phyloP scores from a whole-genome alignment of 2,797 vertebrate species.

The Echiichthys vipera region DNA sequence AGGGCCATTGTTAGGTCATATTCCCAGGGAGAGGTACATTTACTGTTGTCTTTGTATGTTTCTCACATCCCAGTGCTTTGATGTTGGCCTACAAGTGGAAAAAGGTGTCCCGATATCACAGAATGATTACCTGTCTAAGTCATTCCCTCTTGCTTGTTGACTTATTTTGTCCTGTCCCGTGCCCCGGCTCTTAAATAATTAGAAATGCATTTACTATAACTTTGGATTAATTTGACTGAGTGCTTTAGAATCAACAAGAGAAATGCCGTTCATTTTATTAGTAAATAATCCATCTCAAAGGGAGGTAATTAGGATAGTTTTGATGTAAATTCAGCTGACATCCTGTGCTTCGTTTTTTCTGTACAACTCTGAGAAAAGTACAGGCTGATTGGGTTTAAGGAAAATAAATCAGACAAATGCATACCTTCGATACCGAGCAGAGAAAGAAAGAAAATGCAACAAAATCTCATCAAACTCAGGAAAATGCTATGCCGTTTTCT shows the following conservation, averaged over 20 bases:
- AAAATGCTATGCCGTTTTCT: slow-evolving; percentile 47
- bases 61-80: slow-evolving; percentile 65
- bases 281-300: slow-evolving; percentile 44
- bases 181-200: slow-evolving; percentile 37
- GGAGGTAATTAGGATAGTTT: slow-evolving; percentile 42
- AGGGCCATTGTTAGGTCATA: slow-evolving; percentile 54
- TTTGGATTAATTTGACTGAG: slow-evolving; percentile 22
- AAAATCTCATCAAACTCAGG: slow-evolving; percentile 65
- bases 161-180: slow-evolving; percentile 39
- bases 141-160: too few relatives aligned
- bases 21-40: slow-evolving; percentile 51
- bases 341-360: slow-evolving; percentile 51
- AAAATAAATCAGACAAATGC: slow-evolving; percentile 47
- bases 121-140: slow-evolving; percentile 72
- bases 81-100: slow-evolving; percentile 76
- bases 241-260: slow-evolving; percentile 31
- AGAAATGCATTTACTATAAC: slow-evolving; percentile 28
- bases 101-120: slow-evolving; percentile 64
- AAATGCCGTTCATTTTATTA: slow-evolving; percentile 31
- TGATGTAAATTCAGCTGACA: slow-evolving; percentile 51
- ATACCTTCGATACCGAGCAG: slow-evolving; percentile 35
- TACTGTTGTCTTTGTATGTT: slow-evolving; percentile 56
- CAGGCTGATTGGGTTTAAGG: slow-evolving; percentile 45
- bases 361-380: slow-evolving; percentile 46
- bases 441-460: slow-evolving; percentile 40